These are phyloP conservation scores for Gallinago jamesoni DNA, from an alignment of 2,113 vertebrate genomes.

Conservation along the genomic window DNA sequence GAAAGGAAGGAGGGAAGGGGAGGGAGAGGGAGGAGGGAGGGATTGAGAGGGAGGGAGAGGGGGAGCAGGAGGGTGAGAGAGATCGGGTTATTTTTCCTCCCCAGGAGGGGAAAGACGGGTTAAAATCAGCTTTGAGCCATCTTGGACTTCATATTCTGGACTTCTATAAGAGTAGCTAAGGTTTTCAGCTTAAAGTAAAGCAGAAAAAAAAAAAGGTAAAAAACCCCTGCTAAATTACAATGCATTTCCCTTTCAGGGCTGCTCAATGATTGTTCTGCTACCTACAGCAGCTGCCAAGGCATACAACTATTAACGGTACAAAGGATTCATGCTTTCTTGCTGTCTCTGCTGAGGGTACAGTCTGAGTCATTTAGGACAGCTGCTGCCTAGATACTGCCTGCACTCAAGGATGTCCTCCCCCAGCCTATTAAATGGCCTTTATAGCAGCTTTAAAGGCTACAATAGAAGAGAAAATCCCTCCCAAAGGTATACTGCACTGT, in stretches of 20 bases:
- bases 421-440: constrained; percentile 1
- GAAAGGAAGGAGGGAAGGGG: too few relatives aligned
- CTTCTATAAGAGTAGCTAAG: neutral
- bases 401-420: constrained; percentile 1
- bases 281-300: neutral
- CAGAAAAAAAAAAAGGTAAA: too few relatives aligned
- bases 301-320: neutral
- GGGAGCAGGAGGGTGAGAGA: too few relatives aligned
- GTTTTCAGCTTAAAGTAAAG: neutral
- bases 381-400: neutral
- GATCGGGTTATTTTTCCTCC: neutral
- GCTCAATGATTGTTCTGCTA: neutral
- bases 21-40: neutral
- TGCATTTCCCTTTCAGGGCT: neutral
- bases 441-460: constrained; percentile 8
- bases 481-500: neutral
- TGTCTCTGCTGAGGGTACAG: neutral
- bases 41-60: neutral
- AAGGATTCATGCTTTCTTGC: neutral
- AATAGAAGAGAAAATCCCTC: constrained; percentile 20
- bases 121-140: neutral
- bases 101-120: neutral
- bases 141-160: neutral
- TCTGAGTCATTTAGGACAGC: neutral
- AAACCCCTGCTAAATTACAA: neutral